Percentiles rank a stretch among this genome's conserved stretches.
Conservation (phyloP, 2,888 invertebrate genomes). For the Microdon myrmicae region DNA sequence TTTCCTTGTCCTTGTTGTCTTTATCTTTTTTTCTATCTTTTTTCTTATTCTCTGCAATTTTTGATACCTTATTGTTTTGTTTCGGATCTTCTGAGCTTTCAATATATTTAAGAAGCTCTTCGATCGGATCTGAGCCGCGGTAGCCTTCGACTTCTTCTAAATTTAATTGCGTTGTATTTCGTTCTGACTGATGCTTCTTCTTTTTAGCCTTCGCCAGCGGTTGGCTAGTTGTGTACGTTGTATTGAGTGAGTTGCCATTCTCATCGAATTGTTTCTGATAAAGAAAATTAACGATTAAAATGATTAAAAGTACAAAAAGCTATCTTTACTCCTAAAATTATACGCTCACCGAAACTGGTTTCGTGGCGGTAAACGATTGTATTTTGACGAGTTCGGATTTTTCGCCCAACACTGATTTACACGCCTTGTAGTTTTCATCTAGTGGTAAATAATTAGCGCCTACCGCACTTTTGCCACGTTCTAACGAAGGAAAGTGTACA, state of each 20-base stretch:
- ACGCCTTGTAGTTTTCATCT: conserved; percentile 60
- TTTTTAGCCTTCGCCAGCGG: conserved; percentile 73
- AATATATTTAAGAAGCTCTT: conserved; percentile 81
- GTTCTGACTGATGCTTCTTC: conserved; percentile 71
- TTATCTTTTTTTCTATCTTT: conserved; percentile 69
- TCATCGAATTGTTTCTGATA: conserved; percentile 77
- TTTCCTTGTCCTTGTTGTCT: conserved; percentile 66
- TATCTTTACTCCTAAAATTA: conserved; percentile 9
- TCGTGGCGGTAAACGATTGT: conserved; percentile 54
- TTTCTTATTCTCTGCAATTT: conserved; percentile 54
- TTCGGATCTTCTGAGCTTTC: conserved; percentile 71
- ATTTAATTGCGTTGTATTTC: conserved; percentile 67
- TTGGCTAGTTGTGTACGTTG: conserved; percentile 65
- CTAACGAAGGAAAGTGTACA: conserved; percentile 58
- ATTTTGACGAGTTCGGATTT: conserved; percentile 55
- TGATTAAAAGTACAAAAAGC: conserved; percentile 19
- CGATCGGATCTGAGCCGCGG: conserved; percentile 80
- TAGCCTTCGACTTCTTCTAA: conserved; percentile 79
- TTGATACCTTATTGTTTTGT: conserved; percentile 66
- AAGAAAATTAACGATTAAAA: conserved; percentile 57
- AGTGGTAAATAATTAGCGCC: conserved; percentile 58
- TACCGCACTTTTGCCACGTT: conserved; percentile 57
- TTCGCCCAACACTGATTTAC: conserved; percentile 59
- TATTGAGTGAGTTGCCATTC: conserved; percentile 78
- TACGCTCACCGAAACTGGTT: conserved; percentile 55